Conservation (phyloP, 2,888 invertebrate species). For the Hydropsyche betteni region DNA sequence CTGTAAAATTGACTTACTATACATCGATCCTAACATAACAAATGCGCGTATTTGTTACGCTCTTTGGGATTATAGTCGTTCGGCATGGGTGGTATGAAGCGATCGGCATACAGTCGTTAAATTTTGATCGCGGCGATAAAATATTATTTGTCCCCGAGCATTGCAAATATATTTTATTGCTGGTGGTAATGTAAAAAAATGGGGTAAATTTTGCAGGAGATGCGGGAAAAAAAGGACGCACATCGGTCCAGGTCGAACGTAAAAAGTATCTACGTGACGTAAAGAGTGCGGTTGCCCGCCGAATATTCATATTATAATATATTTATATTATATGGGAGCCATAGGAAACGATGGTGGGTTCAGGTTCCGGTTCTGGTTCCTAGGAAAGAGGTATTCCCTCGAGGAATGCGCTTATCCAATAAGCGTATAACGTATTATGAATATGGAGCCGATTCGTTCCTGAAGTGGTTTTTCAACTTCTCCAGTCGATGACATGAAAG, state of each 20-base stretch:
- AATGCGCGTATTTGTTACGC: constrained; percentile 4
- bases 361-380: neutral
- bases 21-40: no score
- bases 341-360: constrained; percentile 12
- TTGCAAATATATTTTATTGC: constrained; percentile 33
- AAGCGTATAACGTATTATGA: constrained; percentile 48
- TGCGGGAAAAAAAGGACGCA: neutral
- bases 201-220: neutral
- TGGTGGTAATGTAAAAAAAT: constrained; percentile 14
- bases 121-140: constrained; percentile 50
- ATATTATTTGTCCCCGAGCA: constrained; percentile 51
- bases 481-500: no score
- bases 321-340: constrained; percentile 2
- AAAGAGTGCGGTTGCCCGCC: constrained; percentile 35
- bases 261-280: constrained; percentile 48
- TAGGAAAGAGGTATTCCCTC: constrained; percentile 35
- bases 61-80: constrained; percentile 17
- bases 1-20: no score
- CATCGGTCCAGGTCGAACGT: constrained; percentile 32
- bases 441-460: constrained; percentile 24
- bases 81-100: neutral
- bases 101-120: constrained; percentile 45
- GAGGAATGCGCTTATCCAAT: constrained; percentile 51
- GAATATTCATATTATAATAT: constrained; percentile 3
- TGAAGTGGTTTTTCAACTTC: neutral